Evolutionary conservation across 2,797 vertebrate species (phyloP).

Genomic region (Micromesistius poutassou): DNA sequence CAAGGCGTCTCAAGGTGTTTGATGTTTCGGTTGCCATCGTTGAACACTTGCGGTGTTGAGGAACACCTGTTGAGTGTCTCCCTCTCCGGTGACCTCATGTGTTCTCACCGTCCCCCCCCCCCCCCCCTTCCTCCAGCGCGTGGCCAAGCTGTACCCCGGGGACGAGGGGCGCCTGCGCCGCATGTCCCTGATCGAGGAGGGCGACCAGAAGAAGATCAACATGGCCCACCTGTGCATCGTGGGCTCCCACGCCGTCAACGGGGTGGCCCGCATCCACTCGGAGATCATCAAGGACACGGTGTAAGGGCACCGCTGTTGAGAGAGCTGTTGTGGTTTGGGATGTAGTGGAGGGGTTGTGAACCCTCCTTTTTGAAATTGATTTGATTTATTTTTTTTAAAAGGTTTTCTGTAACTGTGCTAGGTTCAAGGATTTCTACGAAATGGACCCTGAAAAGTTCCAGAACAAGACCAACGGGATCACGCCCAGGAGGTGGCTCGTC

Average conservation of each 20-base stretch:
- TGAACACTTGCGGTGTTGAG: too few relatives aligned
- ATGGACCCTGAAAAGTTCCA: slow-evolving; percentile 86
- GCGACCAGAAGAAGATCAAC: slow-evolving; percentile 85
- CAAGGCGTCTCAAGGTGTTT: too few relatives aligned
- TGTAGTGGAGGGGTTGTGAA: too few relatives aligned
- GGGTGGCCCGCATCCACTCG: slow-evolving; percentile 91
- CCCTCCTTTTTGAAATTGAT: too few relatives aligned
- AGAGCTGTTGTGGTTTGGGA: not conserved
- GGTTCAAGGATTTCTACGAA: slow-evolving; percentile 77
- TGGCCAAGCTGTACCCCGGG: slow-evolving; percentile 74
- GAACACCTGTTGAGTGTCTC: too few relatives aligned
- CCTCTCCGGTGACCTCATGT: not conserved
- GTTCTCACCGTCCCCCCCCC: too few relatives aligned
- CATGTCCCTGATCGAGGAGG: slow-evolving; percentile 93
- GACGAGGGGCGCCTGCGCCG: slow-evolving; percentile 81
- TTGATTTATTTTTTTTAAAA: not conserved
- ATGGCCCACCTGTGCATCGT: slow-evolving; percentile 95
- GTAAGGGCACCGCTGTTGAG: slow-evolving; percentile 60
- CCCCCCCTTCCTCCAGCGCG: slow-evolving; percentile 64
- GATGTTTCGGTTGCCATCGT: too few relatives aligned
- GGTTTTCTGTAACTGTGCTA: slow-evolving; percentile 23
- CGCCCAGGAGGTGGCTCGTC: slow-evolving; percentile 85
- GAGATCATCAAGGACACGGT: slow-evolving; percentile 89
- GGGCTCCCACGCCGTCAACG: slow-evolving; percentile 89
- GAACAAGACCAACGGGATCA: slow-evolving; percentile 92